These are phyloP conservation scores for Onychostoma macrolepis DNA, from an alignment of 2,113 vertebrate genomes.

Conservation along the genomic window DNA sequence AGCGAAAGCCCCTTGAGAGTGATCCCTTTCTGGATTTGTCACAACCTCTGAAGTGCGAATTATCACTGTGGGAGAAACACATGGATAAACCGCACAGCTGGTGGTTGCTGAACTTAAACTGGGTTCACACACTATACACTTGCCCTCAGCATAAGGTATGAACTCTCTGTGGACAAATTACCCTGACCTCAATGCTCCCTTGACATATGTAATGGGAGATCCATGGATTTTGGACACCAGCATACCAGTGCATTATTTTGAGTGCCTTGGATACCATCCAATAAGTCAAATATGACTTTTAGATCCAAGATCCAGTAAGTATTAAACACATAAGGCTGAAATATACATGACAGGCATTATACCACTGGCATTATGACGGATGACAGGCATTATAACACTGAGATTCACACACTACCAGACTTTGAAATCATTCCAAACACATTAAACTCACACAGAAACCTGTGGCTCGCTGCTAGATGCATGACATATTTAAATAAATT, in stretches of 20 bases:
- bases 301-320: not conserved
- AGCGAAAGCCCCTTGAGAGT: slow-evolving; percentile 32
- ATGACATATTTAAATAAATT: not conserved
- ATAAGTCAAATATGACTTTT: not conserved
- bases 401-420: not conserved
- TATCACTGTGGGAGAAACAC: slow-evolving; percentile 34
- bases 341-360: not conserved
- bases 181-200: not conserved
- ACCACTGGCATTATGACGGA: too few relatives aligned
- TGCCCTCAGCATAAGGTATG: not conserved
- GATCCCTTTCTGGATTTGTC: slow-evolving; percentile 53
- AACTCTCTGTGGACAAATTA: not conserved
- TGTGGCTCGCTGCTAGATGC: not conserved
- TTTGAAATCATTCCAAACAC: not conserved
- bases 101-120: not conserved
- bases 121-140: not conserved
- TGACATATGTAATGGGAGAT: not conserved
- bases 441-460: not conserved
- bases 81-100: slow-evolving; percentile 5
- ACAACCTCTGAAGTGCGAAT: slow-evolving; percentile 46
- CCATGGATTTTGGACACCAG: not conserved
- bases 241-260: not conserved
- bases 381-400: not conserved
- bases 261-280: not conserved
- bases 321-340: not conserved